Evolutionary conservation across 1,140 invertebrate genomes (phyloP).

Genomic region (Pogonomyrmex barbatus): DNA sequence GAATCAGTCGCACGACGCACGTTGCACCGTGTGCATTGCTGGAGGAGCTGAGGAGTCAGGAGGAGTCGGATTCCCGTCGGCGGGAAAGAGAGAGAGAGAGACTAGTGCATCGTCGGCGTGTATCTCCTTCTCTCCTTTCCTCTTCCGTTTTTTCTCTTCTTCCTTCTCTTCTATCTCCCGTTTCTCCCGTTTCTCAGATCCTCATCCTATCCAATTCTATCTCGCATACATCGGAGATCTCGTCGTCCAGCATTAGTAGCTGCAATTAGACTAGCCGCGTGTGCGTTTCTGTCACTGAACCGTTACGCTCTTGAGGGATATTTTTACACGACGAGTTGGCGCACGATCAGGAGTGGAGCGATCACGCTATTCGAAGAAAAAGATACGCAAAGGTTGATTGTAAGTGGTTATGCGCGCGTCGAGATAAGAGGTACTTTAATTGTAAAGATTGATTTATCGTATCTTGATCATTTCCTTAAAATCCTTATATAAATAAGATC

Average conservation of each 20-base stretch:
- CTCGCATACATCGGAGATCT: neutral
- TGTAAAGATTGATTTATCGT: neutral
- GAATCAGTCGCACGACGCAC: slow-evolving; percentile 67
- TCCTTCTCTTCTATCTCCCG: neutral
- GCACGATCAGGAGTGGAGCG: slow-evolving; percentile 10
- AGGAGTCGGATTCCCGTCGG: slow-evolving; percentile 6
- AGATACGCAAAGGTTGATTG: slow-evolving; percentile 53
- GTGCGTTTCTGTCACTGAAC: neutral
- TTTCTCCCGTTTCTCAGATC: neutral
- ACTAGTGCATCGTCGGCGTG: neutral
- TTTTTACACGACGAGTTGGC: slow-evolving; percentile 32
- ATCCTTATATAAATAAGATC: neutral
- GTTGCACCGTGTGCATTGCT: slow-evolving; percentile 48
- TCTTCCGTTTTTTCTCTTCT: slow-evolving; percentile 49
- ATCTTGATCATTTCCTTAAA: neutral
- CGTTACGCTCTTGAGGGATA: slow-evolving; percentile 23
- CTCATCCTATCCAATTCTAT: neutral
- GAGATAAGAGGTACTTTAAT: neutral
- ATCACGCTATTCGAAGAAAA: slow-evolving; percentile 32
- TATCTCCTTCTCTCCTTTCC: slow-evolving; percentile 26
- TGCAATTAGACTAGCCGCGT: slow-evolving; percentile 9
- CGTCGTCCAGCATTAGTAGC: neutral
- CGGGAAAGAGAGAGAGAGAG: slow-evolving; percentile 25
- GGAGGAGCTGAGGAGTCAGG: neutral
- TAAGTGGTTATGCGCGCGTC: slow-evolving; percentile 30